Percentiles rank a stretch among this genome's conserved stretches.
Conservation (phyloP, 2,113 vertebrate genomes). For the Bubo scandiacus region DNA sequence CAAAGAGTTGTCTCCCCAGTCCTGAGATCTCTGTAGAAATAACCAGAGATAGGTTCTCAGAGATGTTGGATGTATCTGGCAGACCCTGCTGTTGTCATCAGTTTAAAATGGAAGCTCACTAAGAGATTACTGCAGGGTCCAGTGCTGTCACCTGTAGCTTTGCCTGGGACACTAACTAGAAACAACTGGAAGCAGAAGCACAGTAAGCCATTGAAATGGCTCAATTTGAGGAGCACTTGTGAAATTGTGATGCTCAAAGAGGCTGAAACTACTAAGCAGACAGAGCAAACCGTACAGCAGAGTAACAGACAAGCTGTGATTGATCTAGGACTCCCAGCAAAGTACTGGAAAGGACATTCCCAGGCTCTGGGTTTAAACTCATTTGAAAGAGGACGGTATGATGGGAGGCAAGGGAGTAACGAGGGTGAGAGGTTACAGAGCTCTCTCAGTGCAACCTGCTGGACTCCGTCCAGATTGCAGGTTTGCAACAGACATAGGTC, state of each 20-base stretch:
- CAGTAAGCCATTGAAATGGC: not conserved
- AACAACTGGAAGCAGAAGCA: not conserved
- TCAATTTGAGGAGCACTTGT: not conserved
- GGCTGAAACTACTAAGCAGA: not conserved
- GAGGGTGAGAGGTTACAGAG: too few species aligned
- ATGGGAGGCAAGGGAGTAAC: fast-evolving
- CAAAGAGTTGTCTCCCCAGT: not conserved
- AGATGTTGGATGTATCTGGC: not conserved
- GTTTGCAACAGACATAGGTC: not conserved
- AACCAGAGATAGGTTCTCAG: not conserved
- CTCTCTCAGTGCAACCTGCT: fast-evolving
- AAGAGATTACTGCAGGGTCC: not conserved
- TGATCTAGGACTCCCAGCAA: not conserved
- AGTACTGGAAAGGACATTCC: not conserved
- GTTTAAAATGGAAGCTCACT: not conserved
- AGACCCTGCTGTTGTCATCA: not conserved
- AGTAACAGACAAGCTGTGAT: fast-evolving
- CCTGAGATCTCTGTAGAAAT: not conserved
- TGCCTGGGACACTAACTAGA: not conserved
- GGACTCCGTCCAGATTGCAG: fast-evolving
- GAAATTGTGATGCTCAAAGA: not conserved
- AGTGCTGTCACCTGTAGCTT: not conserved
- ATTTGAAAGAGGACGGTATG: too few species aligned
- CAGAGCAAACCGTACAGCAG: fast-evolving
- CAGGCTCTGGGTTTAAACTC: fast-evolving